Percentiles rank a stretch among this genome's conserved stretches.
phyloP scores from a whole-genome alignment of 2,113 vertebrate genomes.

The Parus major region DNA sequence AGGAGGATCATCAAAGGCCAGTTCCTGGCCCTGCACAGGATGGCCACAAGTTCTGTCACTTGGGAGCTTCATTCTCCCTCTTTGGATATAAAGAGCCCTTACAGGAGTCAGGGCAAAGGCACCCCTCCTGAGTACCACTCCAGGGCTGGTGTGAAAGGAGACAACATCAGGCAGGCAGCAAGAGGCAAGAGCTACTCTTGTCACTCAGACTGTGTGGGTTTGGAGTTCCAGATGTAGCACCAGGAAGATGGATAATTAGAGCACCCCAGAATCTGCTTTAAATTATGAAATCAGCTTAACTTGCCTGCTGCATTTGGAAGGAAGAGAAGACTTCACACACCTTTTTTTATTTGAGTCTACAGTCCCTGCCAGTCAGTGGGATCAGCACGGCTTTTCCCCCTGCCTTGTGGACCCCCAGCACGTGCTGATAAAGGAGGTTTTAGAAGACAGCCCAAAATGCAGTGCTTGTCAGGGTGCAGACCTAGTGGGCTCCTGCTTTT shows the following conservation, averaged over 20 bases:
- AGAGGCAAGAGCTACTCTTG: not conserved
- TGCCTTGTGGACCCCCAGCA: not conserved
- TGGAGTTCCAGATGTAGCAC: not conserved
- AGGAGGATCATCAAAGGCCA: not conserved
- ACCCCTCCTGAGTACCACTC: not conserved
- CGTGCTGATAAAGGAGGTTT: rapidly evolving
- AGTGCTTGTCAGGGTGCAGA: not conserved
- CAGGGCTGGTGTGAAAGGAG: not conserved
- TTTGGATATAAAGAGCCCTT: not conserved
- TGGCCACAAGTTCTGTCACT: not conserved
- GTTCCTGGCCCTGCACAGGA: not conserved
- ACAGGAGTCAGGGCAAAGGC: not conserved
- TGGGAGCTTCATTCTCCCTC: not conserved
- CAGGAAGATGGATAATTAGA: not conserved
- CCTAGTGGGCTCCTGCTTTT: not conserved
- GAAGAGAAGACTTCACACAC: not conserved
- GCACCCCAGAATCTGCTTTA: not conserved
- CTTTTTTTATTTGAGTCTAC: not conserved
- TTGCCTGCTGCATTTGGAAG: not conserved
- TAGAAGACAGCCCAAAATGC: not conserved
- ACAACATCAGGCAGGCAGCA: not conserved
- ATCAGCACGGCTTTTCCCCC: not conserved
- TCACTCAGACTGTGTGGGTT: not conserved
- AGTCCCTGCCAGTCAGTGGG: not conserved
- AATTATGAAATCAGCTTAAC: not conserved